These are phyloP conservation scores for Empidonax traillii DNA, from an alignment of 2,113 vertebrate species.

Conservation along the genomic window DNA sequence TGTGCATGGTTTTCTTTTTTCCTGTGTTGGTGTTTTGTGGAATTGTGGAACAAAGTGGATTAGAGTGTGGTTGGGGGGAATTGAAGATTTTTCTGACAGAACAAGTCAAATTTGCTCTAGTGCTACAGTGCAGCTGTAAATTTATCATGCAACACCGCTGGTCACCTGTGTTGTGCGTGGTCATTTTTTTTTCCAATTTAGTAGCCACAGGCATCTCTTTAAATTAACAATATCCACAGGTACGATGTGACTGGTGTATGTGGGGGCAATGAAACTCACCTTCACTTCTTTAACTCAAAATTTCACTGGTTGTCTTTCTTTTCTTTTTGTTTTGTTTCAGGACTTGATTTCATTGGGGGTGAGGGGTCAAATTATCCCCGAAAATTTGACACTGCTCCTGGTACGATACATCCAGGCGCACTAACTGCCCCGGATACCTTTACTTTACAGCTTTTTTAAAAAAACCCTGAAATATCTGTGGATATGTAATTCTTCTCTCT, in stretches of 20 bases:
- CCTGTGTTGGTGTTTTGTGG: neutral
- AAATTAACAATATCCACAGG: conserved; percentile 71
- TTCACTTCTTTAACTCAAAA: conserved; percentile 41
- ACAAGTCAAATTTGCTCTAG: neutral
- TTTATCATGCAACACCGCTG: neutral
- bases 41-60: neutral
- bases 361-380: conserved; percentile 91
- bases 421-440: conserved; percentile 73
- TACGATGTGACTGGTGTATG: conserved; percentile 22
- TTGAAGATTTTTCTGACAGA: neutral
- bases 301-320: conserved; percentile 72
- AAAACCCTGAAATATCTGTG: conserved; percentile 54
- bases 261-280: neutral
- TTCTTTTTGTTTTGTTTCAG: conserved; percentile 77
- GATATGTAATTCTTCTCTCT: conserved; percentile 68
- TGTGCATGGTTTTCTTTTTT: neutral
- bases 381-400: conserved; percentile 93
- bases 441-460: conserved; percentile 34
- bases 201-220: neutral
- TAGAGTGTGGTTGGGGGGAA: neutral
- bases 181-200: neutral
- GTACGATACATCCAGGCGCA: conserved; percentile 83
- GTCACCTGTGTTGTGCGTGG: neutral
- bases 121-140: neutral
- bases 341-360: conserved; percentile 90